Evolutionary conservation across 2,113 vertebrate species (phyloP), one percentile per base, ranked within the genome.

Genomic region (Fulica atra): DNA sequence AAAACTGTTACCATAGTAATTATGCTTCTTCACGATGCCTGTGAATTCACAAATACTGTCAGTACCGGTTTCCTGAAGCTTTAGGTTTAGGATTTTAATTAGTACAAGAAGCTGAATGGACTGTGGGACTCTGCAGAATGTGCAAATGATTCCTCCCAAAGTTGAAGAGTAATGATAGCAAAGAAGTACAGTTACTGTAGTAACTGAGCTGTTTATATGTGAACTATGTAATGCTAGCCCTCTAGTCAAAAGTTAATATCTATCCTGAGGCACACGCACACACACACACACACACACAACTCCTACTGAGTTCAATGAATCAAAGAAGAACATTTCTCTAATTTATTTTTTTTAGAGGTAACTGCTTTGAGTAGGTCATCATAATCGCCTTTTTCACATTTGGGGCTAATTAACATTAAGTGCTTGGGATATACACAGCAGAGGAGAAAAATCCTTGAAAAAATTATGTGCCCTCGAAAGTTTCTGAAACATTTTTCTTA

Each of bases 301-400:
- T 90, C 64, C 74, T 59, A 35, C 61, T 53, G 44, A 93, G 89
- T 63, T 95, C 83, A 83, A 42, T 88, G 48, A 91, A 93, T 88
- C 69, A 86, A 87, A 92, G 61, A 86, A 35, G 26, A 86, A 42
- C 42, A 29, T 87, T 91, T 84, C 57, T 57, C 53, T 88, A 72
- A 69, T 78, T 46, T 46, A 78, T 87, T 86, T 51, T 88, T 88
- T 86, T 80, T 81, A 51, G 70, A 92, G 78, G 65, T 91, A 88
- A 35, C 63, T 81, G 38, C 72, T 80, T 92, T 76, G 70, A 94
- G 63, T 73, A 83, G 81, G 73, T 96, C 92, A 89, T 69, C 64
- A 65, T 74, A 92, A 73, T 91, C 86, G 85, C 81, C 63, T 90
- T 95, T 81, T 91, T 92, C 80, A 95, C 56, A 83, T 88, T 93